Base-by-base conservation (phyloP, 2,113 vertebrate genomes). In the Rhinoderma darwinii region DNA sequence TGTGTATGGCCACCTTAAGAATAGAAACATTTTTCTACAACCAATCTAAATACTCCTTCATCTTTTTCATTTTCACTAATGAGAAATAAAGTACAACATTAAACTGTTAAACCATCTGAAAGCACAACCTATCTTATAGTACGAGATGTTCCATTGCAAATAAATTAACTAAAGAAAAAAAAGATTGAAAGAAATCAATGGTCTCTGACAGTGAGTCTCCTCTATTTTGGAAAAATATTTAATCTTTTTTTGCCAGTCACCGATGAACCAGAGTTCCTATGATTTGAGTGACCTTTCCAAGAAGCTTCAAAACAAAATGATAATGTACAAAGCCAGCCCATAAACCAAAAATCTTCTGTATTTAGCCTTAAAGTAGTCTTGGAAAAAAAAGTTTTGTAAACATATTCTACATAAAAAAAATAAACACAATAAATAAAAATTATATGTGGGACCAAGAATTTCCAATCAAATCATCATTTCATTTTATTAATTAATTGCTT, bases 201-300 rank as follows among this genome's bases (percentile, higher is more conserved):
- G 22, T 73, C 61, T 73, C 70, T 83, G 61, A 83, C 43, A 68
- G 59, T 30, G 9, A 37, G 25, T 72, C 32, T 25, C 18, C 32
- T 25, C 18, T 39, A 8, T 77, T 84, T 63, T 20, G 54, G 20
- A 63, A 84, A 76, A 39, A 44, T 77, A 10, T 84, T 84, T 76
- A 41, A 22, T 25, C 70, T 68, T 75, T 84, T 54, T 59, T 76
- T 76, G 14, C 73, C 51, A 50, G 43, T 76, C 32, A 47, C 54
- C 73, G 77, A 41, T 59, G 37, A 74, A 84, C 50, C 50, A 84
- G 37, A 76, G 54, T 61, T 39, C 39, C 27, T 51, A 32, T 63
- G 83, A 61, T 84, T 77, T 39, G 32, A 18, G 1, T 76, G 83
- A 76, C 72, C 72, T 84, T 84, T 84, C 25, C 54, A 74, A 56